A percentile compares a stretch with the other conserved stretches of the same genome.
Conservation (phyloP, 2,113 vertebrate species). For the Hylia prasina region DNA sequence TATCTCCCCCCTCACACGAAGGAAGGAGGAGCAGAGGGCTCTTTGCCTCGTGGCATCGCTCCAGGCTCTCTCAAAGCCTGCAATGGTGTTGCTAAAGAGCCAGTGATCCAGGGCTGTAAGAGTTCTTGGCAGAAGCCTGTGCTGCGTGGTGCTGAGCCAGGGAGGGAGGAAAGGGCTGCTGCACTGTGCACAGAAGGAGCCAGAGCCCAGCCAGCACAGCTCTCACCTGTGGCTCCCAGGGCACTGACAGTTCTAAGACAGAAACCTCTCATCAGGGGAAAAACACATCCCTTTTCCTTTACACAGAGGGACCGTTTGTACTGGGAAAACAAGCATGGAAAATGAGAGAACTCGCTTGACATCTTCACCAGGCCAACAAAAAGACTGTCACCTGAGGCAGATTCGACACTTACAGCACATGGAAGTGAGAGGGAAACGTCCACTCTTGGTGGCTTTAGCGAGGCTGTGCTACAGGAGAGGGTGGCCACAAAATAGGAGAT, state of each 20-base stretch:
- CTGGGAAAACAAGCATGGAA: neutral
- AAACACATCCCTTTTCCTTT: neutral
- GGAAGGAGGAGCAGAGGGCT: neutral
- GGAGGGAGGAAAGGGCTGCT: neutral
- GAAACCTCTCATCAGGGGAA: neutral
- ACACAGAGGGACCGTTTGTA: neutral
- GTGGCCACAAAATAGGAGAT: neutral
- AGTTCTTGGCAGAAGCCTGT: neutral
- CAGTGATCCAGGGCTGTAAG: neutral
- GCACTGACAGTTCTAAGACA: neutral
- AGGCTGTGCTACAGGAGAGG: neutral
- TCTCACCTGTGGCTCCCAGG: neutral
- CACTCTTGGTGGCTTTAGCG: neutral
- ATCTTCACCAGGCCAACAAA: neutral
- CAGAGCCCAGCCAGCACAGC: neutral
- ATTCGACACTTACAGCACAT: rapidly evolving
- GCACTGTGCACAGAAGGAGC: neutral
- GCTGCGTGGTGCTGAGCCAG: neutral
- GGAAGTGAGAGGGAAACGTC: neutral
- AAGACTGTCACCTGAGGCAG: neutral
- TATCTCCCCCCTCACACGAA: neutral
- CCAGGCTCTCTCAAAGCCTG: neutral
- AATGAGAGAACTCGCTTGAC: neutral
- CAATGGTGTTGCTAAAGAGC: neutral
- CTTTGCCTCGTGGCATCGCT: neutral